Base-by-base conservation (phyloP, 2,797 vertebrate species). In the Sebastes baramenuke region DNA sequence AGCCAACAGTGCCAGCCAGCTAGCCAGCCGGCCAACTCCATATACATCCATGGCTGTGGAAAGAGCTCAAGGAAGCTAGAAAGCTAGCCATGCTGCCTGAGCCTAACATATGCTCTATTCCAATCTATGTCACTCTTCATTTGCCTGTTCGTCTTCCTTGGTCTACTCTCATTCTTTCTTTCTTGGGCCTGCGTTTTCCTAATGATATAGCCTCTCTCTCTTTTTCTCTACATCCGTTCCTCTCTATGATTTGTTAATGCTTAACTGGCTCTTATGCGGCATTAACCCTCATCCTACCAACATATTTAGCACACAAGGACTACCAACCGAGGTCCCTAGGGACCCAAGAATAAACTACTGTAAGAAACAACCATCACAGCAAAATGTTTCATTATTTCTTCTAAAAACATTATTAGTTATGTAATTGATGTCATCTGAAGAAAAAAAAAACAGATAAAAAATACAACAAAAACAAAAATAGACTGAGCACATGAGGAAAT, bases 81-180 rank as follows among this genome's bases (percentile, higher is more conserved):
- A 77, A 86, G 70, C 87, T 90, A 89, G 79, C 86, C 82, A 86
- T 80, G 86, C 81, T 82, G 87, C 75, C 75, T 78, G 75, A 84
- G 81, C 95, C 79, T 94, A 95, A 97, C 97, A 98, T 98, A 99
- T 98, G 98, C 96, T 98, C 96, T 95, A 95, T 96, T 98, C 96
- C 96, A 96, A 96, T 96, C 94, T 82, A 88, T 83, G 95, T 97
- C 97, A 97, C 94, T 98, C 96, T 96, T 97, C 96, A 97, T 98
- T 98, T 98, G 95, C 84, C 70, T 65, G 72, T 81, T 90, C 85
- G 66, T 88, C 77, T 83, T 67, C 75, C 78, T 77, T 74, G 67
- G 32, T 85, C 80, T 75, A 70, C 73, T 83, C 75, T 81, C 77
- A 52, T 77, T 81, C 58, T 56, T 32, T 66, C 42, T 46, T 80